These are phyloP conservation scores for Drosophila carrolli DNA, from an alignment of 1,140 invertebrate species.

Conservation along the genomic window DNA sequence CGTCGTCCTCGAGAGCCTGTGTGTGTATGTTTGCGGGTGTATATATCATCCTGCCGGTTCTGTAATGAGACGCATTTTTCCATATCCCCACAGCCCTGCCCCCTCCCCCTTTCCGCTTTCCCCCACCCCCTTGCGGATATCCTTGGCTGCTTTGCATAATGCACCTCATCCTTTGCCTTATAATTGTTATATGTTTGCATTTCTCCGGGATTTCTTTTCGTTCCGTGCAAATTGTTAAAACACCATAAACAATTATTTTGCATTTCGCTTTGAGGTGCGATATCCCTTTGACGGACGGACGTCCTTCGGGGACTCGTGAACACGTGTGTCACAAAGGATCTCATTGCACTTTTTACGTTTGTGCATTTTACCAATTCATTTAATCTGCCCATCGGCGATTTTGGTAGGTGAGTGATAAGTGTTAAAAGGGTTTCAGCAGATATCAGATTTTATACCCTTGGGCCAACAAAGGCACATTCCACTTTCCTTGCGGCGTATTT, in stretches of 20 bases:
- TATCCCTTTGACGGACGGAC: conserved; percentile 44
- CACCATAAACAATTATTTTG: conserved; percentile 82
- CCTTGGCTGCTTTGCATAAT: conserved; percentile 67
- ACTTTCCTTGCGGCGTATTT: too few relatives aligned
- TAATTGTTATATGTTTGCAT: conserved; percentile 72
- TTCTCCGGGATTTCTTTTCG: conserved; percentile 28
- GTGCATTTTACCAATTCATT: conserved; percentile 55
- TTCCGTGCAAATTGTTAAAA: conserved; percentile 74
- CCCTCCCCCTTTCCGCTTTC: neutral
- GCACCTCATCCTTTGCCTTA: conserved; percentile 22
- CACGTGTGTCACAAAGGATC: conserved; percentile 16
- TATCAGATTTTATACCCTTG: neutral
- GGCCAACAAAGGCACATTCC: neutral
- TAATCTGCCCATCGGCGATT: conserved; percentile 32
- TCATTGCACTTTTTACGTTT: conserved; percentile 59
- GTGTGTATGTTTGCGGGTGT: neutral
- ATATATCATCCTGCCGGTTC: conserved; percentile 36
- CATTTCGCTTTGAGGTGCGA: conserved; percentile 68
- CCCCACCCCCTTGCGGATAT: conserved; percentile 16
- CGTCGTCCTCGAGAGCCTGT: conserved; percentile 23
- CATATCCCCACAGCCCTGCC: conserved; percentile 4
- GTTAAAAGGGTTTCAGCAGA: neutral
- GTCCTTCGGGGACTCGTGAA: conserved; percentile 9
- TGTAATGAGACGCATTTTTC: conserved; percentile 68
- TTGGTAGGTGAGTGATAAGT: neutral